Conservation (phyloP, 2,797 vertebrate genomes). For the Masticophis lateralis region DNA sequence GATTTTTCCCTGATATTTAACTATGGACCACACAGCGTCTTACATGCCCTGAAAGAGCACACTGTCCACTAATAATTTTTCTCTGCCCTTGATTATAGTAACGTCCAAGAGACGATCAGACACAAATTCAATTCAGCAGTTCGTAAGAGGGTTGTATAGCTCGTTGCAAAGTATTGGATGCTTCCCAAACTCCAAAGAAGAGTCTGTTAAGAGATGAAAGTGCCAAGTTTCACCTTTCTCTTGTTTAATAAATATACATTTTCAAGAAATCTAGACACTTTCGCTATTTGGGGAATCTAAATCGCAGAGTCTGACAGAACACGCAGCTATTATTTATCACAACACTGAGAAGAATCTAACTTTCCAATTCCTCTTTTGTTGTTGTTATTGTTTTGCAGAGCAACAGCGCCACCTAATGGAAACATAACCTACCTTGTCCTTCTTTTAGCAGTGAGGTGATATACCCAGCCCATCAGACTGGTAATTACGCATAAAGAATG, state of each 20-base stretch:
- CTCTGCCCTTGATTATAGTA: neutral
- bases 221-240: slow-evolving; percentile 52
- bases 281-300: slow-evolving; percentile 59
- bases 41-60: neutral
- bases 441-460: neutral
- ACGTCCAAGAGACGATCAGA: neutral
- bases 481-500: slow-evolving; percentile 31
- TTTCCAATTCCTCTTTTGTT: neutral
- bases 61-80: neutral
- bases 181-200: slow-evolving; percentile 9
- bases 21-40: neutral
- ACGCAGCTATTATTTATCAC: slow-evolving; percentile 46
- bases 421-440: neutral
- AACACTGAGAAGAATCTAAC: neutral
- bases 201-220: slow-evolving; percentile 40
- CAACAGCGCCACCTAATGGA: slow-evolving; percentile 64
- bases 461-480: slow-evolving; percentile 10
- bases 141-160: neutral
- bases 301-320: slow-evolving; percentile 48
- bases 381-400: slow-evolving; percentile 32
- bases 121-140: neutral
- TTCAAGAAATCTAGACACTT: slow-evolving; percentile 53
- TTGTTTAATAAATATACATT: slow-evolving; percentile 57
- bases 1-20: neutral
- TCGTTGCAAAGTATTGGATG: neutral